Base-by-base conservation (phyloP, 1,140 invertebrate genomes). In the Rhagoletis pomonella region DNA sequence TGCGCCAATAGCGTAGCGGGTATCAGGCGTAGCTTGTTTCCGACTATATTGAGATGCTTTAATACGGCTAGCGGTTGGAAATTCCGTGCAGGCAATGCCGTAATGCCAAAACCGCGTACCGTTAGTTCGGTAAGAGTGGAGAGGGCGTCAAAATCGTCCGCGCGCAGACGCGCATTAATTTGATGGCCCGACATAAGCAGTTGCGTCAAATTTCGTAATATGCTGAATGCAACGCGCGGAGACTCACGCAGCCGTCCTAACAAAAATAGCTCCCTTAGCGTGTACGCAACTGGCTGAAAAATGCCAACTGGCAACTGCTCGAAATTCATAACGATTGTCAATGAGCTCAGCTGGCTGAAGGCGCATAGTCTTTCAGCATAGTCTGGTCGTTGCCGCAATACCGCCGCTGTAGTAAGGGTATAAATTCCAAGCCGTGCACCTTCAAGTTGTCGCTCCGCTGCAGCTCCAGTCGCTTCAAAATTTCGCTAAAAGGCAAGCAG, bases 251-350 rank as follows among this genome's bases (percentile, higher is more conserved):
- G 44, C 1, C 7, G 3, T 3, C 17, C 73, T 3, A n/a, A 0
- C 17, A 81, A 29, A 5, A 17, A 6, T 6, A 81, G 19, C 44
- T 81, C 73, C 10, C 7, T 81, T 2, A 81, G 50, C 5, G 73
- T 81, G 6, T 50, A 10, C 7, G 50, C 73, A 19, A 81, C 14
- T 17, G 73, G 73, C 4, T 5, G 4, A 29, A 81, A 81, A 19
- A 81, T 55, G 3, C 9, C 5, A 4, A 1, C n/a, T 6, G 47
- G 47, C 50, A 81, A 4, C 17, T 81, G 47, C 10, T 17, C 19
- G 19, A 81, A n/a, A 50, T 81, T 55, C 42, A 81, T 47, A 6
- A 19, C 73, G 73, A 81, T 81, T 81, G 44, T 81, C 5, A 81
- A 3, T 55, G 29, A 55, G 5, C 50, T 55, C 50, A 55, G 1